Conservation (phyloP, 2,888 invertebrate genomes). For the Digitonthophagus gazella region DNA sequence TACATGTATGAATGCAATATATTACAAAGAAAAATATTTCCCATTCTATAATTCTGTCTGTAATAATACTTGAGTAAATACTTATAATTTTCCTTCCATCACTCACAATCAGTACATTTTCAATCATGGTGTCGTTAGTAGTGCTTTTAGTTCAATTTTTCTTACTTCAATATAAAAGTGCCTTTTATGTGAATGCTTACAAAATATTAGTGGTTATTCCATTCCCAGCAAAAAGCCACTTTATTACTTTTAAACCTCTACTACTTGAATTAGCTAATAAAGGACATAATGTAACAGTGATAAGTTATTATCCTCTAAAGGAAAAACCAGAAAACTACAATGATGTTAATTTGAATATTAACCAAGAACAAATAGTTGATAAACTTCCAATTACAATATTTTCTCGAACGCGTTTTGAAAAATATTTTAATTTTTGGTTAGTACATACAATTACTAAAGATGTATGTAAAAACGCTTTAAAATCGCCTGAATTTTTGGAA, state of each 20-base stretch:
- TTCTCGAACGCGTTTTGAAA: not conserved
- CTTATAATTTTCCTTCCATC: too few species aligned
- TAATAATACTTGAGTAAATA: too few species aligned
- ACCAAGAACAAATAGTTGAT: slow-evolving; percentile 14
- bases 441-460: slow-evolving; percentile 17
- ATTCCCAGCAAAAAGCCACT: slow-evolving; percentile 70
- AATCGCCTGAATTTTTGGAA: slow-evolving; percentile 45
- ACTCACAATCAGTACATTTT: too few species aligned
- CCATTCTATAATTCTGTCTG: not conserved
- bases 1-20: too few species aligned
- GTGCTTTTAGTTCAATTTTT: not conserved
- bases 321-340: slow-evolving; percentile 27
- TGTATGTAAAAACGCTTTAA: slow-evolving; percentile 26
- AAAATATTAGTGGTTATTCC: slow-evolving; percentile 66
- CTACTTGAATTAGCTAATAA: slow-evolving; percentile 58
- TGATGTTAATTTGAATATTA: slow-evolving; percentile 30
- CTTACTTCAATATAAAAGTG: not conserved
- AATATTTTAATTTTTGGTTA: slow-evolving; percentile 1
- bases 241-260: slow-evolving; percentile 62
- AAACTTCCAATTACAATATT: slow-evolving; percentile 14
- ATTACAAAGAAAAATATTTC: slow-evolving; percentile 3
- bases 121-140: too few species aligned
- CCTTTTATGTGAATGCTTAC: slow-evolving; percentile 35
- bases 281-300: slow-evolving; percentile 67
- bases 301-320: slow-evolving; percentile 59